Percentiles rank a stretch among this genome's conserved stretches.
Conservation (phyloP, 2,888 invertebrate genomes). For the Metallyticus violacea region DNA sequence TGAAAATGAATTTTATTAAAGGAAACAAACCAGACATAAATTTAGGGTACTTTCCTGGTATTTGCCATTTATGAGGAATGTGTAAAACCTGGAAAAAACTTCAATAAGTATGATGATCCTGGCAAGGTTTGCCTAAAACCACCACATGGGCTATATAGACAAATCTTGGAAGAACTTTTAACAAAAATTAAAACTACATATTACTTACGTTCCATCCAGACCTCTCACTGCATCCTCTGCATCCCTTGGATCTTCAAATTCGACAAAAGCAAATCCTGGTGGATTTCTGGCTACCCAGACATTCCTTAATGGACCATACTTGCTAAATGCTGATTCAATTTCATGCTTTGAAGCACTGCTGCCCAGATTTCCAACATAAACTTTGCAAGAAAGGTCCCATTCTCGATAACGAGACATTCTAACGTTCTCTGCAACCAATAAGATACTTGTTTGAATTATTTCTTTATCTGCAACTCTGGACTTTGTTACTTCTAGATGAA, state of each 20-base stretch:
- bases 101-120: no score
- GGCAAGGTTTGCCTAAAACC: no score
- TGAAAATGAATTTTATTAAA: no score
- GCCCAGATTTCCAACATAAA: constrained; percentile 89
- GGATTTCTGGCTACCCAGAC: constrained; percentile 95
- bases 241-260: constrained; percentile 84
- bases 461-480: no score
- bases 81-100: no score
- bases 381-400: constrained; percentile 86
- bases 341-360: constrained; percentile 88
- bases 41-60: no score
- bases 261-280: constrained; percentile 88
- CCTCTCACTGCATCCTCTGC: constrained; percentile 83
- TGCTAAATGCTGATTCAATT: constrained; percentile 81
- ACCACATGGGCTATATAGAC: no score
- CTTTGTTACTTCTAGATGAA: no score
- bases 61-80: no score
- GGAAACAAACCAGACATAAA: no score
- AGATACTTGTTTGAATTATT: neutral
- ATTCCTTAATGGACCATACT: constrained; percentile 84
- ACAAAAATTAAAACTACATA: no score
- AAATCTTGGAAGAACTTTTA: no score
- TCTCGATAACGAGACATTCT: constrained; percentile 72
- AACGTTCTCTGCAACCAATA: neutral
- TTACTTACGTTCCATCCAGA: constrained; percentile 79